Evolutionary conservation across 2,797 vertebrate species (phyloP), one percentile per base, ranked within the genome.

Genomic region (Potorous gilbertii): DNA sequence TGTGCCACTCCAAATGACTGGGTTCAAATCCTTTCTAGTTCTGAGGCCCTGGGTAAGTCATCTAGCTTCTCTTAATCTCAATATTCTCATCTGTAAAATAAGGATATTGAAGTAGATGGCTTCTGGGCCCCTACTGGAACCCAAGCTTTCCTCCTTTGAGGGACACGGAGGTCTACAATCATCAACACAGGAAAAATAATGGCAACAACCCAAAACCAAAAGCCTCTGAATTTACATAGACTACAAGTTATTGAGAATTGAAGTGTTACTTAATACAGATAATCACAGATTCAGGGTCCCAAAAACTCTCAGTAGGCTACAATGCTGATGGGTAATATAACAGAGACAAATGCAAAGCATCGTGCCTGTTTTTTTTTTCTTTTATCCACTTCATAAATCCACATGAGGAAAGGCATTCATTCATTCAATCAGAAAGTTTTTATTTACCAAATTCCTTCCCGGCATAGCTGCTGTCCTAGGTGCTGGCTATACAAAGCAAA

Each of bases 61-160:
- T 27, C 12, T 59, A n/a, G 29, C 0, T 0, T 94, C 74, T 90
- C 93, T 90, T 13, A 27, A 10, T 54, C 90, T 94, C 5, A 0
- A 40, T 93, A 91, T 96, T 95, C 95, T 3, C 59, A 91, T 94
- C 89, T 95, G 90, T 34, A n/a, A 96, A 92, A 27, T 92, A 66
- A 94, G 50, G 97, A 46, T 90, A n/a, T 34, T 52, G 90, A 91
- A 93, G 66, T 94, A 92, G 92, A 97, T 95, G 74, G 96, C 55
- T 54, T 59, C 18, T 12, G 94, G 91, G 54, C 95, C 59, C 95
- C 40, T 27, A 90, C 55, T 81, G 40, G 91, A 62, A 91, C 92
- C 91, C 56, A 87, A 66, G n/a, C n/a, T 81, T 24, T 24, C n/a
- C n/a, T 24, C n/a, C 59, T 46, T 21, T 24, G n/a, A 81, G n/a